Evolutionary conservation across 2,888 invertebrate genomes (phyloP).

Genomic region (Troglohyphantes excavatus): DNA sequence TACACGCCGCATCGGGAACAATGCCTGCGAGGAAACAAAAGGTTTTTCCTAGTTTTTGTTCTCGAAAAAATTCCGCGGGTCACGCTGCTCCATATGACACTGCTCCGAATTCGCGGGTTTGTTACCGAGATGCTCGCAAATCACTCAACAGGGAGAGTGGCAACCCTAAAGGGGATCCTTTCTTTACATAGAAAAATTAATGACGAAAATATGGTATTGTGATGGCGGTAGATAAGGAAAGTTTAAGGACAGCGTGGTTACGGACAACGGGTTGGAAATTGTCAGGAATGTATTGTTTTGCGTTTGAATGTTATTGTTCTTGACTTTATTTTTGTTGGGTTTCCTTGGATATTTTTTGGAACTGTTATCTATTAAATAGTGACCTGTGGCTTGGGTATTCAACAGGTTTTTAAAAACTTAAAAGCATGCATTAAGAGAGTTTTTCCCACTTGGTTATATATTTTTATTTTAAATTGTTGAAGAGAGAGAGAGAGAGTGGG

Average conservation of each 20-base stretch:
- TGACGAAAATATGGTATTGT: background rate
- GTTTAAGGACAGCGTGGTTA: background rate
- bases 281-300: background rate
- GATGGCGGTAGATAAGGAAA: background rate
- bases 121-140: background rate
- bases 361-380: no score
- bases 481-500: no score
- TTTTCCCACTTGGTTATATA: no score
- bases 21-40: slow-evolving; percentile 16
- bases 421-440: no score
- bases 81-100: slow-evolving; percentile 15
- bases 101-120: background rate
- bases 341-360: no score
- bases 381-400: no score
- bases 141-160: background rate
- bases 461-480: no score
- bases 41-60: slow-evolving; percentile 58
- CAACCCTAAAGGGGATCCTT: background rate
- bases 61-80: background rate
- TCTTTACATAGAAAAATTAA: background rate
- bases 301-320: background rate
- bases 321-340: background rate
- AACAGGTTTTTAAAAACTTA: no score
- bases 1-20: slow-evolving; percentile 18
- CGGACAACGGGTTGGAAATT: background rate